Conservation (phyloP, 1,140 invertebrate species). For the Chelonus insularis region DNA sequence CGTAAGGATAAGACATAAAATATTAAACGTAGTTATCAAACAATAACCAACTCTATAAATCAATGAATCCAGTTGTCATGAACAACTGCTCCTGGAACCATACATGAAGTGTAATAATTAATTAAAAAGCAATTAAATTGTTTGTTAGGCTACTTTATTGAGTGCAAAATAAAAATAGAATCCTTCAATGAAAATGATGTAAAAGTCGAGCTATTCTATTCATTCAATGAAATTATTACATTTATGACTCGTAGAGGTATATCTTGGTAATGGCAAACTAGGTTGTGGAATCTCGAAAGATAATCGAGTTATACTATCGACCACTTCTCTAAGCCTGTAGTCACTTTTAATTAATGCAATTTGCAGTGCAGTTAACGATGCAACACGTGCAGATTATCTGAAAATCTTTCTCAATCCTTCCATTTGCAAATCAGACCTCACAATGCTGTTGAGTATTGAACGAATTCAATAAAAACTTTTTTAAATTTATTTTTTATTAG, state of each 20-base stretch:
- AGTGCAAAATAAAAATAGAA: neutral
- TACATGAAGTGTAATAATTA: constrained; percentile 12
- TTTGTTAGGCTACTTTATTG: neutral
- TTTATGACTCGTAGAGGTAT: too few relatives aligned
- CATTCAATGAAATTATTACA: too few relatives aligned
- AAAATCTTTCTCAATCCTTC: constrained; percentile 29
- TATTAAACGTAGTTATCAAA: neutral
- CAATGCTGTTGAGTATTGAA: too few relatives aligned
- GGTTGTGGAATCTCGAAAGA: constrained; percentile 18
- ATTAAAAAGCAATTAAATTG: constrained; percentile 20
- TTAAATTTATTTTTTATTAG: too few relatives aligned
- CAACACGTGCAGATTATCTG: constrained; percentile 34
- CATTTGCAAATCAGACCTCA: constrained; percentile 1
- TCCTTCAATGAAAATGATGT: too few relatives aligned
- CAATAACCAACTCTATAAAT: neutral
- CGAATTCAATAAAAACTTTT: too few relatives aligned
- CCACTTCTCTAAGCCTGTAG: constrained; percentile 22
- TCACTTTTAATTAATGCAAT: constrained; percentile 45
- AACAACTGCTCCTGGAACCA: constrained; percentile 1
- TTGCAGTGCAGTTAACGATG: constrained; percentile 34
- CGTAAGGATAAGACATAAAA: neutral
- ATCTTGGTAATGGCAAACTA: neutral
- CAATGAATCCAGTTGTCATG: constrained; percentile 15
- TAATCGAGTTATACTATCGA: constrained; percentile 25
- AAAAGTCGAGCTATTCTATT: too few relatives aligned